Base-by-base conservation (phyloP, 2,797 vertebrate genomes). In the Bradypodion pumilum region DNA sequence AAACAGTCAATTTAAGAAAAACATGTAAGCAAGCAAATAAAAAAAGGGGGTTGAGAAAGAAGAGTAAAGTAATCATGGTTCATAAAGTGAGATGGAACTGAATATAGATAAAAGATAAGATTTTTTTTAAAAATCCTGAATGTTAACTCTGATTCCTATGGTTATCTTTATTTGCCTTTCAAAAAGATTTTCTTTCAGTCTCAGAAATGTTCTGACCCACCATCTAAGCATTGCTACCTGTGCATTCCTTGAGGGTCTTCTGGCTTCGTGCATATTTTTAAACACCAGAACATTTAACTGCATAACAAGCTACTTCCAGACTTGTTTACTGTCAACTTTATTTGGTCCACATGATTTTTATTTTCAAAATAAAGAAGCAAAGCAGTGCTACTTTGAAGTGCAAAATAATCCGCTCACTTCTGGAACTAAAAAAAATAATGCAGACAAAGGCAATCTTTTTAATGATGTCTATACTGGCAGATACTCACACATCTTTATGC, bases 31-130 rank as follows among this genome's bases (percentile, higher is more conserved):
- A 1, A 52, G 44, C 37, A 4, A 16, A 27, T 60, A 13, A 59
- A 68, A 80, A 83, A 93, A 60, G 78, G 52, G 89, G 5, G 87
- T 42, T 86, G 29, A 29, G 42, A 46, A 81, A 32, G 82, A 56
- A 78, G 42, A 15, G 9, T 65, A 46, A 5, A 59, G 19, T 15
- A 56, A 21, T 56, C 52, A 56, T 16, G 52, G 21, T 23, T 56
- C 19, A 19, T 4, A 16, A 56, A 19, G 15, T 19, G 37, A 80
- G 49, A 70, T 9, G 15, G 6, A 73, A 32, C 25, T 73, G 56
- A 73, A 40, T 32, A 62, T n/a, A 44, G n/a, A 44, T 59, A 37
- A 7, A 60, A 70, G 62, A 35, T 37, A 62, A 65, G 29, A 76
- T 16, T 6, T 25, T 16, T 6, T 25, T 29, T 25, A 21, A 10